Percentiles rank a stretch among this genome's conserved stretches.
These are phyloP conservation scores for Notodonta dromedarius DNA, from an alignment of 2,888 invertebrate genomes.

Conservation along the genomic window DNA sequence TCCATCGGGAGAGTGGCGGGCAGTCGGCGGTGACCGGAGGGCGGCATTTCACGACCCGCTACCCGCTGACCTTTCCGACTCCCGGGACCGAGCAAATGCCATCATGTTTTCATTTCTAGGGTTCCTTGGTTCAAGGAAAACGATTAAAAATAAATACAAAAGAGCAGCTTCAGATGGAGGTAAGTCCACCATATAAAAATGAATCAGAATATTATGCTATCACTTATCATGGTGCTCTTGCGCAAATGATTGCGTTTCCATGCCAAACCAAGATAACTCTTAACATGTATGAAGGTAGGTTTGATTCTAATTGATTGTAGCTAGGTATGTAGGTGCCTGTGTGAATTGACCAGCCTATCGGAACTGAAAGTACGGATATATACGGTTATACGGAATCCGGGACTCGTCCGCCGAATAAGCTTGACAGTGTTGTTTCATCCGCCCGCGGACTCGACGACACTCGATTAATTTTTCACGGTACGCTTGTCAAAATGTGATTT, in stretches of 20 bases:
- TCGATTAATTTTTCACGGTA: constrained; percentile 84
- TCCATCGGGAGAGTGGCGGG: constrained; percentile 57
- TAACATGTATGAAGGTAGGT: too few relatives aligned
- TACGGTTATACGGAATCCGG: constrained; percentile 14
- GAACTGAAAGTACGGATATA: too few relatives aligned
- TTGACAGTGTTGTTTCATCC: constrained; percentile 55
- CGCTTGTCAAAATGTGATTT: constrained; percentile 84
- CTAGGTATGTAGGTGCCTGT: too few relatives aligned
- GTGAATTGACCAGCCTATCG: too few relatives aligned
- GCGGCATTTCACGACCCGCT: constrained; percentile 79
- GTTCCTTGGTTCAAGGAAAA: constrained; percentile 16
- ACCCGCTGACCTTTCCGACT: constrained; percentile 78
- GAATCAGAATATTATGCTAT: too few relatives aligned
- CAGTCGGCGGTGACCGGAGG: constrained; percentile 47
- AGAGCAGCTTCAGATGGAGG: too few relatives aligned
- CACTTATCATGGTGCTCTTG: too few relatives aligned
- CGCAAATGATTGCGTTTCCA: too few relatives aligned
- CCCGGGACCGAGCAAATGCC: constrained; percentile 77
- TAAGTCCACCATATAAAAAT: too few relatives aligned
- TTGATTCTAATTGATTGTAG: too few relatives aligned
- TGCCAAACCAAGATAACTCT: too few relatives aligned
- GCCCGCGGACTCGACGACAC: constrained; percentile 74
- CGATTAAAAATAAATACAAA: too few relatives aligned
- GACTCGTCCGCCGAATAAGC: constrained; percentile 12
- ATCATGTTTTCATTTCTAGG: constrained; percentile 71